Evolutionary conservation across 1,140 invertebrate species (phyloP), one percentile per base, ranked within the genome.

Genomic region (Lineus longissimus): DNA sequence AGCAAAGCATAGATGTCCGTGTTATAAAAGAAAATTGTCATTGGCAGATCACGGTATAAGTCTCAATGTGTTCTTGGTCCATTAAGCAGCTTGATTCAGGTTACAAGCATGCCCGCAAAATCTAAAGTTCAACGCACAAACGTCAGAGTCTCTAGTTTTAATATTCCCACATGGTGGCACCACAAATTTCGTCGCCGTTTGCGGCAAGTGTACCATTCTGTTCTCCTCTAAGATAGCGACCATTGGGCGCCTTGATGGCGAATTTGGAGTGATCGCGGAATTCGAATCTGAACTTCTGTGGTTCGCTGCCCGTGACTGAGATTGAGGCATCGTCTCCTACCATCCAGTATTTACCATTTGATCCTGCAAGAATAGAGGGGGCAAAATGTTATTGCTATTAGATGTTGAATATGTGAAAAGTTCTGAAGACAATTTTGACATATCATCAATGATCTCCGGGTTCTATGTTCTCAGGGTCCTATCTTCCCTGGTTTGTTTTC

Each of bases 131-230:
- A 15, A 15, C 15, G 33, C 33, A 4, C 15, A 15, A 36, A 4
- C 33, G 15, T 15, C 15, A 7, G 6, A 36, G 33, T 36, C 33
- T 36, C 15, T 36, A 36, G 33, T 36, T 36, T 68, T 75, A 81
- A 65, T 72, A 81, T 63, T 81, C 79, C 77, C 76, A 79, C 41
- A 72, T 55, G 9, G 73, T 70, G 15, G 63, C 58, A 27, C 70
- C 23, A 54, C 66, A 65, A 7, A 75, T 41, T 29, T 92, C 90
- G 60, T 87, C 86, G 60, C 90, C 90, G 29, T 90, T 89, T 40
- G 95, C 86, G 76, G 90, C 89, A 84, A 97, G 90, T 62, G 89
- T 87, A 55, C 95, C 95, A 82, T 97, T 98, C 84, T 98, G 97
- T 74, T 92, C 92, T 60, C 94, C 93, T 62, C 89, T 87, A 62